Base-by-base conservation (phyloP, 2,888 invertebrate species). In the Oegoconia quadripuncta region DNA sequence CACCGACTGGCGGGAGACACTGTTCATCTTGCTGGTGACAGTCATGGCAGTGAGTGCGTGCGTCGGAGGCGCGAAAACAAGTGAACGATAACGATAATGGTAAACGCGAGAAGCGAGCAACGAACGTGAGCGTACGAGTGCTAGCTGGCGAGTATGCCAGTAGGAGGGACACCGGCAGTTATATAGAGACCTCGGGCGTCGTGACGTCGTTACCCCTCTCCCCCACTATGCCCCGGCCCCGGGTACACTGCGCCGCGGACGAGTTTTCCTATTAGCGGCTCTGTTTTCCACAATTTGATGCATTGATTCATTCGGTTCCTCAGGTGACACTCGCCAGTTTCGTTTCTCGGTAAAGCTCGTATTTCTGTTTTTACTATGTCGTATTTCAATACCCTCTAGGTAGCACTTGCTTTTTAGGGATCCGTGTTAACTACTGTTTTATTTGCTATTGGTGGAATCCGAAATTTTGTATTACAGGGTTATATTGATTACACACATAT, bases 11-110 rank as follows among this genome's bases (percentile, higher is more conserved):
- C 87, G 84, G 65, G 87, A 84, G 47, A 88, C 86, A 68, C 83
- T 86, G 69, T 87, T 88, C 84, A 88, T 84, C 67, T 87, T 87
- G 74, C 88, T 88, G 60, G 81, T 72, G 58, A 88, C 88, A 40
- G 88, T 88, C 88, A 88, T 88, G 53, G 50, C 57, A 70, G 55
- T 73, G 74, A 71, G 73, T 66, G 65, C 44, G 55, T 61, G 65
- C 64, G 67, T 41, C 45, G 59, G 58, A 56, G 46, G 64, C 67
- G 68, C 70, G 71, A 55, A 70, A 58, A 66, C 74, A 50, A 84
- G 51, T 80, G 74, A 78, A 55, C 63, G 65, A 70, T 69, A 67
- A 50, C 41, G 43, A 52, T 9, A 27, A 43, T 37, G 34, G 41
- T 27, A 43, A 61, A 51, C 65, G 74, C 71, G 72, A 51, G 56